A percentile compares a stretch with the other conserved stretches of the same genome.
Conservation (phyloP, 2,797 vertebrate genomes). For the Hipposideros larvatus region DNA sequence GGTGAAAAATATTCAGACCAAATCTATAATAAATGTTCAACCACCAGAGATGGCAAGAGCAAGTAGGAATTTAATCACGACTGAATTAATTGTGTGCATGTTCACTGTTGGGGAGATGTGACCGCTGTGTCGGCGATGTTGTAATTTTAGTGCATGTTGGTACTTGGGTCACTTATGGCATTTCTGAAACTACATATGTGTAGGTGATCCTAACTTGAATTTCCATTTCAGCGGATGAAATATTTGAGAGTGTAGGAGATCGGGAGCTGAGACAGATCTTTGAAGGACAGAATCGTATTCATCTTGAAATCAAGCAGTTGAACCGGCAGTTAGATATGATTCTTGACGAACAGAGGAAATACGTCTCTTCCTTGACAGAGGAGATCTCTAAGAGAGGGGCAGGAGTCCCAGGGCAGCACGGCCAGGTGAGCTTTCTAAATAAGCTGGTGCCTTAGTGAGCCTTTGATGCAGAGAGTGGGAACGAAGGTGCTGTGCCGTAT, state of each 20-base stretch:
- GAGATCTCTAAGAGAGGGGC: constrained; percentile 92
- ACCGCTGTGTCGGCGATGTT: not conserved
- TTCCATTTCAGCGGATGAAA: constrained; percentile 91
- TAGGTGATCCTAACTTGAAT: constrained; percentile 7
- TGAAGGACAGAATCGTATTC: constrained; percentile 98
- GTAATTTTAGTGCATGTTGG: not conserved
- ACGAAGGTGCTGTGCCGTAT: not conserved
- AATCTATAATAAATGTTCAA: not conserved
- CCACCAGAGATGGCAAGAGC: not conserved
- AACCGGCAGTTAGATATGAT: constrained; percentile 97
- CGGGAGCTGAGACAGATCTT: constrained; percentile 97
- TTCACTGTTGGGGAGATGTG: not conserved
- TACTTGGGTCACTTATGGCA: not conserved
- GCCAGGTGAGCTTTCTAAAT: constrained; percentile 88
- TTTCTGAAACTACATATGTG: not conserved
- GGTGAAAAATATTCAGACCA: constrained; percentile 3
- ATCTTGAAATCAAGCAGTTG: constrained; percentile 98
- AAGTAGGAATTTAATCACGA: not conserved
- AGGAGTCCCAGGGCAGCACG: constrained; percentile 85
- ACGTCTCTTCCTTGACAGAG: constrained; percentile 93
- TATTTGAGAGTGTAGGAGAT: constrained; percentile 95
- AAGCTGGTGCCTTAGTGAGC: rapidly evolving
- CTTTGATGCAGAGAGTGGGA: not conserved
- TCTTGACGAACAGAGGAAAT: constrained; percentile 97
- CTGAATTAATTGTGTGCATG: not conserved